Evolutionary conservation across 1,140 invertebrate species (phyloP).

Genomic region (Pseudomyrmex dendroicus): DNA sequence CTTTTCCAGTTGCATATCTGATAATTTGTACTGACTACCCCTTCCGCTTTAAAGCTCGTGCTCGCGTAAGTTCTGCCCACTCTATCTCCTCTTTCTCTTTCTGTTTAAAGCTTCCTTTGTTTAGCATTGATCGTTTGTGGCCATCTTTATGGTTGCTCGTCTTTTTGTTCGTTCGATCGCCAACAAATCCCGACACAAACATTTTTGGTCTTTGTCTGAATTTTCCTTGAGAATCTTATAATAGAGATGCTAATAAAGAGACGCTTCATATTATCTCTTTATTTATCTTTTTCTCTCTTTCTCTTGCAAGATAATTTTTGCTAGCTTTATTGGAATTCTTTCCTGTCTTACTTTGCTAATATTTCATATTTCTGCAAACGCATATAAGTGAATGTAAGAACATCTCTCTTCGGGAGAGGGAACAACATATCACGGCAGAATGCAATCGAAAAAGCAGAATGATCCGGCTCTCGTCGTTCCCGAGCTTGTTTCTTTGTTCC

Average conservation of each 20-base stretch:
- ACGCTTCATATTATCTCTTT: neutral
- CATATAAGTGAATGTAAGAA: neutral
- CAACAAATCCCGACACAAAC: slow-evolving; percentile 43
- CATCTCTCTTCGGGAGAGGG: neutral
- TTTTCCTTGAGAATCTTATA: neutral
- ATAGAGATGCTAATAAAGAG: neutral
- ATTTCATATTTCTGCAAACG: neutral
- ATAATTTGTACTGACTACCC: neutral
- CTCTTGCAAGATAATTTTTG: slow-evolving; percentile 7
- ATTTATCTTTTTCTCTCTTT: neutral
- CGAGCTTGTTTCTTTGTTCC: slow-evolving; percentile 46
- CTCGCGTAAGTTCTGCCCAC: slow-evolving; percentile 24
- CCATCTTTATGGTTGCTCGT: neutral
- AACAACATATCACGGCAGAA: neutral
- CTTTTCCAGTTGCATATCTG: slow-evolving; percentile 8
- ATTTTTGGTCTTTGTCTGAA: slow-evolving; percentile 23
- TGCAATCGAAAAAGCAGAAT: slow-evolving; percentile 1
- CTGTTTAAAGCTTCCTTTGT: slow-evolving; percentile 23
- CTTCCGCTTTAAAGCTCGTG: slow-evolving; percentile 40
- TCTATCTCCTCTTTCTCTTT: neutral
- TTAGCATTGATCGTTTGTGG: slow-evolving; percentile 49
- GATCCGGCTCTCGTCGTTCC: slow-evolving; percentile 1
- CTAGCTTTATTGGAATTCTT: neutral
- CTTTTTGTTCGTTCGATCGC: neutral
- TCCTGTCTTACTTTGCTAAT: neutral